Evolutionary conservation across 2,888 invertebrate genomes (phyloP), one percentile per base, ranked within the genome.

Genomic region (Eubasilissa splendida): DNA sequence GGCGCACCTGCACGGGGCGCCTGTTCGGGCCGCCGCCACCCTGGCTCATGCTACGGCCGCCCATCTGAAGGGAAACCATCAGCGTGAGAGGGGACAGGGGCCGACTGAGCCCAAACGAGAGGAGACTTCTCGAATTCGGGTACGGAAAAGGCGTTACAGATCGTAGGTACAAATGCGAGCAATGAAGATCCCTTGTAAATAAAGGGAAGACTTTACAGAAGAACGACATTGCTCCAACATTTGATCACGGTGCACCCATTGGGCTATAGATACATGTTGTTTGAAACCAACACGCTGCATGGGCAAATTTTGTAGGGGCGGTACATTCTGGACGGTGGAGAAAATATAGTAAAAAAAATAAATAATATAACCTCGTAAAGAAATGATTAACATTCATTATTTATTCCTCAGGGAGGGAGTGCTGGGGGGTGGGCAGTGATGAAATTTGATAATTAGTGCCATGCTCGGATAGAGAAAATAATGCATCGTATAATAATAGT

Each of bases 61-160:
- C 79, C 79, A 79, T 79, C 79, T 79, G 74, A 66, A 63, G 78
- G 78, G 63, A 78, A 63, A 60, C 60, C 54, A 71, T 14, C 31
- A 73, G 56, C 54, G 53, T 60, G 60, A 54, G 66, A 66, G 66
- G 58, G 63, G 11, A 74, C 65, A 74, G 65, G 65, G 59, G 65
- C 79, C 63, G 14, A 50, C 68, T 68, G 50, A 50, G 63, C 63
- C 68, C 68, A 68, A 50, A 50, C 50, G 4, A 42, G 68, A 50
- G 9, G 42, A 14, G 68, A 14, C 50, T 14, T 12, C 68, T 58
- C 58, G 8, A 11, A n/a, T n/a, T n/a, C 58, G n/a, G n/a, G 58
- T 58, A n/a, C 58, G 58, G 58, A n/a, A 58, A n/a, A n/a, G 58
- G 9, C 9, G 42, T 5, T 42, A 42, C 42, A 42, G 42, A 63